Evolutionary conservation across 2,113 vertebrate genomes (phyloP), one percentile per base, ranked within the genome.

Genomic region (Petrocephalus microphthalmus): DNA sequence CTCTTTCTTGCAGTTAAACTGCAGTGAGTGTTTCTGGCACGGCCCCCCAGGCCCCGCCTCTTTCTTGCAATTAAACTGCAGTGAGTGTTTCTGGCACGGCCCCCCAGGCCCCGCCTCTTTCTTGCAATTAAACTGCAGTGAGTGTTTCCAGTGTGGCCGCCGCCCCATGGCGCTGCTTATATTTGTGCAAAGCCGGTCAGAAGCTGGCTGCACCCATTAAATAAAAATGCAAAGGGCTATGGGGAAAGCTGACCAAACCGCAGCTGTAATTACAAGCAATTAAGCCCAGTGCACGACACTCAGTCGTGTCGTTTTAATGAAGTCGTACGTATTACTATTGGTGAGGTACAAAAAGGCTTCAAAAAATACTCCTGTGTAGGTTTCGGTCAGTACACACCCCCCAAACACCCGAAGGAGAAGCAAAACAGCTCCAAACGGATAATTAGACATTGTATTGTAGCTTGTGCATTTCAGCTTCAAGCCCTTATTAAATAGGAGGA

Each of bases 71-170:
- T 78, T 54, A 56, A 88, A 82, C n/a, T 56, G 87, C 49, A 56
- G 49, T 19, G n/a, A n/a, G n/a, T n/a, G n/a, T n/a, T n/a, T n/a
- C n/a, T n/a, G n/a, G n/a, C n/a, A n/a, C n/a, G n/a, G 74, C 1
- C 74, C 29, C 49, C 87, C 51, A 15, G 19, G 60, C 37, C 47
- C 19, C 17, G 8, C 20, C 87, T 71, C 54, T n/a, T 82, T 82
- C 49, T 84, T 81, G 51, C 67, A 54, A 20, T 81, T 54, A 57
- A 88, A 82, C 25, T 56, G 87, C 49, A 56, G 51, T 19, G 51
- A 88, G 81, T 5, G 42, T 82, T 56, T 37, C 87, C 71, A 82
- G 10, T 88, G 84, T 89, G 87, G 90, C 64, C 84, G 13, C 37
- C 25, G 3, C 56, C 57, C 52, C 29, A 20, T 42, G 42, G 42